Evolutionary conservation across 2,797 vertebrate species (phyloP).

Genomic region (Hypotaenidia philippensis): DNA sequence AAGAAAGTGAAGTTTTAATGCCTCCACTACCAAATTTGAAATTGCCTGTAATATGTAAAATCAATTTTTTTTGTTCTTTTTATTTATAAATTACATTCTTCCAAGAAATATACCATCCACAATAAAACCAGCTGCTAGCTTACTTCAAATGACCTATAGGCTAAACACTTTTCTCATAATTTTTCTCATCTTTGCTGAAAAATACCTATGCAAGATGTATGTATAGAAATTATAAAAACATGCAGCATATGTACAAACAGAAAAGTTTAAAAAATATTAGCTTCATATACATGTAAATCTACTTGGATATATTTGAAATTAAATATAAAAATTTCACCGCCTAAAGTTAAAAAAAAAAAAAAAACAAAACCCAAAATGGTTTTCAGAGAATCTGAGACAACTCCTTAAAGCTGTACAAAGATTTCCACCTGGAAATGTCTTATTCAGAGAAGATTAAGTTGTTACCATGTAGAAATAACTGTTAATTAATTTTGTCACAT

Average conservation of each 20-base stretch:
- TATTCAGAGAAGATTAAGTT: constrained; percentile 73
- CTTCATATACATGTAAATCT: constrained; percentile 88
- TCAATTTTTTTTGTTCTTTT: constrained; percentile 35
- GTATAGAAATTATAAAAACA: constrained; percentile 84
- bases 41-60: constrained; percentile 62
- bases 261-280: constrained; percentile 87
- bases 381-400: constrained; percentile 83
- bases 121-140: constrained; percentile 70
- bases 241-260: constrained; percentile 87
- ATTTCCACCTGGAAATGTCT: constrained; percentile 81
- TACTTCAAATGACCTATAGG: constrained; percentile 65
- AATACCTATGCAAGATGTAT: constrained; percentile 79
- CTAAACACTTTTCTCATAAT: constrained; percentile 65
- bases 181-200: constrained; percentile 79
- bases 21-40: constrained; percentile 67
- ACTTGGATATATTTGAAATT: constrained; percentile 84
- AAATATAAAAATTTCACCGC: constrained; percentile 85
- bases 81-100: constrained; percentile 77
- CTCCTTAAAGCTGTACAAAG: constrained; percentile 85
- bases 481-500: constrained; percentile 76
- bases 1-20: constrained; percentile 64
- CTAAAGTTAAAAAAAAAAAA: constrained; percentile 74
- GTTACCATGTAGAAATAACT: constrained; percentile 72
- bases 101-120: constrained; percentile 73
- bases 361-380: constrained; percentile 44